phyloP scores from a whole-genome alignment of 2,888 invertebrate species.

The Gymnoscelis rufifasciata region DNA sequence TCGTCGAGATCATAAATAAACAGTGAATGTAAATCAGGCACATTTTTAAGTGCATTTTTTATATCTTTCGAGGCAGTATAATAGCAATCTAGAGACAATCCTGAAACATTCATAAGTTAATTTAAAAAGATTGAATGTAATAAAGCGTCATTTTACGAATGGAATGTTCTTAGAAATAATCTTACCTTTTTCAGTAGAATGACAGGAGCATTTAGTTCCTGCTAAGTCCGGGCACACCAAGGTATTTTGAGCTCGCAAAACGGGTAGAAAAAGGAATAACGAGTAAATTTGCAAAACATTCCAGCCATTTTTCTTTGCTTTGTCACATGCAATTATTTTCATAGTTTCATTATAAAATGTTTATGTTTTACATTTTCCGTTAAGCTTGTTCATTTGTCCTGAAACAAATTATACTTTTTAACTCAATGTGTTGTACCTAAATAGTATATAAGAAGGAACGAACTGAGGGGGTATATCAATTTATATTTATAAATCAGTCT shows the following conservation, averaged over 20 bases:
- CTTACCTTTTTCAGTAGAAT: constrained; percentile 92
- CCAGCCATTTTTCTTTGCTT: constrained; percentile 59
- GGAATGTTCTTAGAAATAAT: constrained; percentile 5
- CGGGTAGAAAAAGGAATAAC: constrained; percentile 65
- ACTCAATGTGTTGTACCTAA: too few species aligned
- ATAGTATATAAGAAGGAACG: too few species aligned
- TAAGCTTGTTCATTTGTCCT: constrained; percentile 44
- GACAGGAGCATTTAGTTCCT: constrained; percentile 91
- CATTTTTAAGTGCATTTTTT: constrained; percentile 84
- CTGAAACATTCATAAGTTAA: constrained; percentile 58
- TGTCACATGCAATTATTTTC: constrained; percentile 63
- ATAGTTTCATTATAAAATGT: constrained; percentile 70
- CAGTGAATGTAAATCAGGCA: constrained; percentile 87
- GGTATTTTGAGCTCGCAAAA: constrained; percentile 74
- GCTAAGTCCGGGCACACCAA: constrained; percentile 84
- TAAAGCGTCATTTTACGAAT: neutral
- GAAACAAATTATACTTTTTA: constrained; percentile 43
- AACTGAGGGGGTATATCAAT: too few species aligned
- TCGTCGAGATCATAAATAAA: constrained; percentile 93
- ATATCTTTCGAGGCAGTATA: constrained; percentile 87
- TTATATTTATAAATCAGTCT: too few species aligned
- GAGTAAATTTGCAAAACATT: constrained; percentile 63
- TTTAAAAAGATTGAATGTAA: constrained; percentile 15
- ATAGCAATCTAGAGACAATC: constrained; percentile 92
- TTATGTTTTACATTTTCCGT: constrained; percentile 48